Base-by-base conservation (phyloP, 2,113 vertebrate species). In the Epinephelus fuscoguttatus region DNA sequence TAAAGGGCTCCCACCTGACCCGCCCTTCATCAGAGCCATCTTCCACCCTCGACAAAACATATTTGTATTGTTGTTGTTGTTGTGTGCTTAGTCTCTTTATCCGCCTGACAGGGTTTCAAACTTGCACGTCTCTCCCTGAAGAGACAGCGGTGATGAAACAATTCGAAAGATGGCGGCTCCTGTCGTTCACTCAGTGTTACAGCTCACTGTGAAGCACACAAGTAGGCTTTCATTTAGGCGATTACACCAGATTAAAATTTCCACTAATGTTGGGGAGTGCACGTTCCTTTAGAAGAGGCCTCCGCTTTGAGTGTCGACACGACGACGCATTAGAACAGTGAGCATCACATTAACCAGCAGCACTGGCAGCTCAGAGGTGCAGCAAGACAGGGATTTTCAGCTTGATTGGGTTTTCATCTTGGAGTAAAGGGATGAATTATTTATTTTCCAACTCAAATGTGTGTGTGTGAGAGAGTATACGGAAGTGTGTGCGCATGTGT, bases 331-430 rank as follows among this genome's bases (percentile, higher is more conserved):
- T 93, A 92, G 89, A 94, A 93, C 89, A 92, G 71, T 82, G 87
- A 91, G 92, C 91, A 87, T 93, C 89, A 94, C 94, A 96, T 96
- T 96, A 96, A 96, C 95, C 95, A 91, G 95, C 92, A 94, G 93
- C 91, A 93, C 92, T 93, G 95, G 95, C 96, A 96, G 96, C 95
- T 96, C 93, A 91, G 94, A 96, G 94, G 93, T 95, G 93, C 93
- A 94, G 95, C 92, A 96, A 94, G 95, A 96, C 94, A 91, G 89
- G 94, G 91, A 96, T 96, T 96, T 97, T 96, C 95, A 95, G 95
- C 95, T 94, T 96, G 96, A 96, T 97, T 97, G 96, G 96, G 94
- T 97, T 97, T 96, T 96, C 95, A 96, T 97, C 92, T 96, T 83
- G 85, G 92, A 94, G 92, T 95, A 95, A 93, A 95, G 87, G 94